Conservation (phyloP, 2,797 vertebrate species). For the Scarus forsteni region DNA sequence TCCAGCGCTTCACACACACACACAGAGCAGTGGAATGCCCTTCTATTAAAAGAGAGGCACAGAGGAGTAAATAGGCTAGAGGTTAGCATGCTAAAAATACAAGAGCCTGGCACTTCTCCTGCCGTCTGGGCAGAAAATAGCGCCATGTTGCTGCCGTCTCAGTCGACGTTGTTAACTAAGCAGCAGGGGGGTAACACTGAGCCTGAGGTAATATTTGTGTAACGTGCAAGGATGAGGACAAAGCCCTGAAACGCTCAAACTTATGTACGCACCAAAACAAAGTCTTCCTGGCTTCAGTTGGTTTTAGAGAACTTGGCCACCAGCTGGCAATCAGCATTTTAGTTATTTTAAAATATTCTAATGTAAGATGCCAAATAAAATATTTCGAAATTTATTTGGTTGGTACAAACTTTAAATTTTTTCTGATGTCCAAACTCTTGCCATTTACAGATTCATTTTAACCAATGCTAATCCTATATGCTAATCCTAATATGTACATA, state of each 20-base stretch:
- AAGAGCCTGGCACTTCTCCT: slow-evolving; percentile 62
- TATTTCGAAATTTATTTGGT: too few species aligned
- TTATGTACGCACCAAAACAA: slow-evolving; percentile 38
- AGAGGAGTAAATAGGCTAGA: slow-evolving; percentile 74
- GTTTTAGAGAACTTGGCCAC: slow-evolving; percentile 36
- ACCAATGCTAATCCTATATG: too few species aligned
- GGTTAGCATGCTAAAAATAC: slow-evolving; percentile 82
- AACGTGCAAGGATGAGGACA: slow-evolving; percentile 25
- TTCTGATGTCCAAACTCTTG: too few species aligned
- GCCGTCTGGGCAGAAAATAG: slow-evolving; percentile 72
- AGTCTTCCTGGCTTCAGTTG: slow-evolving; percentile 18
- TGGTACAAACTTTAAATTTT: too few species aligned
- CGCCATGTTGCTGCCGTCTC: slow-evolving; percentile 68
- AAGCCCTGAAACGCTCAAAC: slow-evolving; percentile 41
- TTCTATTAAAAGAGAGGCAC: slow-evolving; percentile 68
- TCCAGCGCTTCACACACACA: slow-evolving; percentile 35
- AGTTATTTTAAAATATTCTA: too few species aligned
- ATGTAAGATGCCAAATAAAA: too few species aligned
- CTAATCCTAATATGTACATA: too few species aligned
- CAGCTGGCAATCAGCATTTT: background rate
- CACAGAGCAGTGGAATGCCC: slow-evolving; percentile 60
- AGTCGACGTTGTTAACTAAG: slow-evolving; percentile 58
- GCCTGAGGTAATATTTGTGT: slow-evolving; percentile 36
- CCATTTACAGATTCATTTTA: too few species aligned
- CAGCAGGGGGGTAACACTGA: slow-evolving; percentile 20